Evolutionary conservation across 2,888 invertebrate species (phyloP).

Genomic region (Ophraella communa): DNA sequence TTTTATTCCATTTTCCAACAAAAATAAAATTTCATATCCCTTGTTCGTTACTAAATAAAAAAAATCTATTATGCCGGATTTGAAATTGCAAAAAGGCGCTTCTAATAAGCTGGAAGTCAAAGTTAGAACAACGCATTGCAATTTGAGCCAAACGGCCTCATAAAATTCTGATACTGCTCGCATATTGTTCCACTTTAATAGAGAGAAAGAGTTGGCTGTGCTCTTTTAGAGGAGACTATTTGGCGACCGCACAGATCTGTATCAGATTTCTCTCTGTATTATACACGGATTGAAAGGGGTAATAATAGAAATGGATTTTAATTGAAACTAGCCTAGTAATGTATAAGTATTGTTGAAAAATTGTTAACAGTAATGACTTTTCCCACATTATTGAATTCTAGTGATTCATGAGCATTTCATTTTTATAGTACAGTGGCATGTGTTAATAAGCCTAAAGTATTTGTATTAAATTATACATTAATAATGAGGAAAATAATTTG

Average conservation of each 20-base stretch:
- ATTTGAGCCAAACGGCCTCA: constrained; percentile 10
- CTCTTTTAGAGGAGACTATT: constrained; percentile 7
- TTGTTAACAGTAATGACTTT: too few species aligned
- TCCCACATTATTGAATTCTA: too few species aligned
- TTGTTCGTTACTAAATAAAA: not conserved
- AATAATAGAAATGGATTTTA: too few species aligned
- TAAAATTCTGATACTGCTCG: constrained; percentile 20
- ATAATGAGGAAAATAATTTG: too few species aligned
- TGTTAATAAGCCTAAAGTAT: too few species aligned
- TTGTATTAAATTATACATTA: too few species aligned
- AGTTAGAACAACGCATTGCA: constrained; percentile 8
- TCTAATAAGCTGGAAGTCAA: constrained; percentile 19
- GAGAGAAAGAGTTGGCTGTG: constrained; percentile 24
- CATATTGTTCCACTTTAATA: constrained; percentile 28
- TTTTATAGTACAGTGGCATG: too few species aligned
- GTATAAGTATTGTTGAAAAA: not conserved
- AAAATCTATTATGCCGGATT: constrained; percentile 8
- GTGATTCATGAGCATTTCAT: too few species aligned
- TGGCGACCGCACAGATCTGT: constrained; percentile 3
- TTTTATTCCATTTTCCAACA: not conserved
- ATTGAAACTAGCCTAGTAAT: too few species aligned
- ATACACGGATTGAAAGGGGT: not conserved
- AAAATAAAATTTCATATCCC: not conserved
- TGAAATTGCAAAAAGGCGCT: constrained; percentile 9
- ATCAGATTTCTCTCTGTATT: constrained; percentile 14